Evolutionary conservation across 2,113 vertebrate genomes (phyloP).

Genomic region (Nibea albiflora): DNA sequence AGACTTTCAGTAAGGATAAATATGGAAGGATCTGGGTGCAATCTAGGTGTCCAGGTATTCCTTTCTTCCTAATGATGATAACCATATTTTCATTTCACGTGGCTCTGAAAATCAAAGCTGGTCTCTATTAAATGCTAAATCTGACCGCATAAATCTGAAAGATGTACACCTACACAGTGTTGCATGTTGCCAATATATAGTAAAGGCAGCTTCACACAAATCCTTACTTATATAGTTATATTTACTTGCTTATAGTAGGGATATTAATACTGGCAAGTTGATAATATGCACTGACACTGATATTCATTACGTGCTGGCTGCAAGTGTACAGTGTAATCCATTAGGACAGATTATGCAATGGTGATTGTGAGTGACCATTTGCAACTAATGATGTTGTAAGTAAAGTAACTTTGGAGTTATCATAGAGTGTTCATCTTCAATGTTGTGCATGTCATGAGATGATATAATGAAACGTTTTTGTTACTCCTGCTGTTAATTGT

Average conservation of each 20-base stretch:
- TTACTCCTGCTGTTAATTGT: neutral
- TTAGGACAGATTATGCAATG: neutral
- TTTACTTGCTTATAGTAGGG: no score
- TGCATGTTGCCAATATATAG: neutral
- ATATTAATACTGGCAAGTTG: neutral
- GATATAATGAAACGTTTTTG: neutral
- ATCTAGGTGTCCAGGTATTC: neutral
- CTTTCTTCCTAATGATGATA: neutral
- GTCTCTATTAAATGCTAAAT: neutral
- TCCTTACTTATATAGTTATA: neutral
- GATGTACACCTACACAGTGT: neutral
- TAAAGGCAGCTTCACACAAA: neutral
- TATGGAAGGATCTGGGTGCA: neutral
- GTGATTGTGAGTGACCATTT: neutral
- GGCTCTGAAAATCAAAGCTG: neutral
- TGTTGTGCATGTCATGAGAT: no score
- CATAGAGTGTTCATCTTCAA: neutral
- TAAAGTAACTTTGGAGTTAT: neutral
- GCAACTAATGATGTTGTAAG: no score
- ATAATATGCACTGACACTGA: no score
- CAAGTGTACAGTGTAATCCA: neutral
- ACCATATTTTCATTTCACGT: neutral
- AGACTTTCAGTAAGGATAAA: neutral
- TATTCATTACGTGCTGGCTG: neutral
- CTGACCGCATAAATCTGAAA: neutral